These are phyloP conservation scores for Andrena bicolor DNA, from an alignment of 2,888 invertebrate genomes.

Conservation along the genomic window DNA sequence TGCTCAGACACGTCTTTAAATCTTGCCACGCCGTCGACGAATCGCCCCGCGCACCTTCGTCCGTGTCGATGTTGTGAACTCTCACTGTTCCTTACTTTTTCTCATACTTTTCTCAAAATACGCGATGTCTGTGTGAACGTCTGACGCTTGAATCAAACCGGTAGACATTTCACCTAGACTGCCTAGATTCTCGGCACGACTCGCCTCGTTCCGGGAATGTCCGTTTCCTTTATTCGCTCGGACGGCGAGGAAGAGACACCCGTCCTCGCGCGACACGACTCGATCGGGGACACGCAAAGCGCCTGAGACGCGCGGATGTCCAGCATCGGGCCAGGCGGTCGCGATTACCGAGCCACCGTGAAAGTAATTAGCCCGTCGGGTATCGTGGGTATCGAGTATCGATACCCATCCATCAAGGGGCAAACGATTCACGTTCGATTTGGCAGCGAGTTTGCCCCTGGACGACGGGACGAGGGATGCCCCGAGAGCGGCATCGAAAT, in stretches of 20 bases:
- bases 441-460: slow-evolving; percentile 36
- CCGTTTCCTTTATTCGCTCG: not conserved
- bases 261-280: not conserved
- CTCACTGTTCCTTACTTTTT: slow-evolving; percentile 47
- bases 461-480: not conserved
- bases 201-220: not conserved
- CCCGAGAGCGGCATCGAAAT: slow-evolving; percentile 15
- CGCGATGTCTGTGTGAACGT: slow-evolving; percentile 22
- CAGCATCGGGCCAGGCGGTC: not conserved
- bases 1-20: not conserved
- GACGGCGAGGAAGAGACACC: not conserved
- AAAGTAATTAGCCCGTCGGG: slow-evolving; percentile 32
- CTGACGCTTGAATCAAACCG: slow-evolving; percentile 18
- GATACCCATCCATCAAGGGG: slow-evolving; percentile 22
- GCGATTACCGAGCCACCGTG: slow-evolving; percentile 26
- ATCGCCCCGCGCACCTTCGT: not conserved
- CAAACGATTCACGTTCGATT: slow-evolving; percentile 38
- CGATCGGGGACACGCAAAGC: not conserved
- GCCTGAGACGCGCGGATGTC: slow-evolving; percentile 3
- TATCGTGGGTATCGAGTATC: slow-evolving; percentile 41
- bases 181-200: not conserved
- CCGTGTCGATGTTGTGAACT: slow-evolving; percentile 68
- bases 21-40: not conserved
- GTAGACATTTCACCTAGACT: slow-evolving; percentile 14
- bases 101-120: not conserved